Conservation (phyloP, 2,888 invertebrate genomes). For the Acleris literana region DNA sequence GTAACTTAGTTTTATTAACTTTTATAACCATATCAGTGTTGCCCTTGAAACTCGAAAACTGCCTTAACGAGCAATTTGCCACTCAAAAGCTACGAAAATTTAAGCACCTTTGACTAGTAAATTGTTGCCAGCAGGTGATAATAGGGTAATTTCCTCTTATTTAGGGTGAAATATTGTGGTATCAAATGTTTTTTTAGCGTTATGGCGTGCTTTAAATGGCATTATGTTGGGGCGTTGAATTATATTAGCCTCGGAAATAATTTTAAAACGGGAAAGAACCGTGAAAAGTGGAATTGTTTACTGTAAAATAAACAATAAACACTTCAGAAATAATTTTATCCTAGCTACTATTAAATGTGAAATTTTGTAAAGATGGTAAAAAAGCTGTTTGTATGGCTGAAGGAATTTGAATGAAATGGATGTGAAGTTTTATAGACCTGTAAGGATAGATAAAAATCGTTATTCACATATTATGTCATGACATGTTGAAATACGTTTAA, state of each 20-base stretch:
- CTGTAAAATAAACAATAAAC: too few species aligned
- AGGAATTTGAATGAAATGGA: too few species aligned
- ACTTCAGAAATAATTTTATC: too few species aligned
- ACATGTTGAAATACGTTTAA: too few species aligned
- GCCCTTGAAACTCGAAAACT: constrained; percentile 24
- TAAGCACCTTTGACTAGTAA: constrained; percentile 33
- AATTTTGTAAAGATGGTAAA: too few species aligned
- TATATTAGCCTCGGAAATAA: not conserved
- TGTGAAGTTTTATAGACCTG: too few species aligned
- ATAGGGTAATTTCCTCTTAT: constrained; percentile 36
- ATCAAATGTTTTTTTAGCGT: constrained; percentile 27
- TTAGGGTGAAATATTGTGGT: constrained; percentile 28
- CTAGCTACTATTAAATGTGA: too few species aligned
- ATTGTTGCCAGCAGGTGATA: constrained; percentile 37
- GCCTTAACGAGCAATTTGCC: constrained; percentile 35
- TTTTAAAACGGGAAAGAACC: not conserved
- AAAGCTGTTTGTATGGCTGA: too few species aligned
- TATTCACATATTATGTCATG: too few species aligned
- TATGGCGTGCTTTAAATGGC: not conserved
- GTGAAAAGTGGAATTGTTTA: not conserved
- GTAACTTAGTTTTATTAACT: too few species aligned
- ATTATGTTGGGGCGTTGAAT: not conserved
- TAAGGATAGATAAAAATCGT: too few species aligned
- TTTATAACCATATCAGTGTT: constrained; percentile 21
- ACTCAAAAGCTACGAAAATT: constrained; percentile 34